A percentile compares a stretch with the other conserved stretches of the same genome.
Conservation (phyloP, 1,140 invertebrate species). For the Tribolium madens region DNA sequence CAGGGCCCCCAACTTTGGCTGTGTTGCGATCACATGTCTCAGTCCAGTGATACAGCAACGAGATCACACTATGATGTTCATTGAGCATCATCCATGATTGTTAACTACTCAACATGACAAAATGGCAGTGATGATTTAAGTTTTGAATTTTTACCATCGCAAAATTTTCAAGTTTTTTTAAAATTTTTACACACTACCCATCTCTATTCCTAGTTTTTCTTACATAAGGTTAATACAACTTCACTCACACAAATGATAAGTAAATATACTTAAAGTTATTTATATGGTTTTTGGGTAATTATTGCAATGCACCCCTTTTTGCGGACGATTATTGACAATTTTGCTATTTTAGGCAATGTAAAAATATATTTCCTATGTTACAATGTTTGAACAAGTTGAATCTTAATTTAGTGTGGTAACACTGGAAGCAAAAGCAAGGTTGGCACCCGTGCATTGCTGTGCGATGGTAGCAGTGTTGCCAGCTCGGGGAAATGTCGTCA, state of each 20-base stretch:
- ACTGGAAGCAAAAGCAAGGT: constrained; percentile 1
- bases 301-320: constrained; percentile 34
- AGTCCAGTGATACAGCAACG: no score
- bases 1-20: constrained; percentile 36
- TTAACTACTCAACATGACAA: constrained; percentile 47
- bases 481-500: no score
- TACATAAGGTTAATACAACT: constrained; percentile 5
- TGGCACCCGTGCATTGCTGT: neutral
- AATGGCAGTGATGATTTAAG: constrained; percentile 52
- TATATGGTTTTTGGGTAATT: constrained; percentile 19
- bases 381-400: constrained; percentile 19
- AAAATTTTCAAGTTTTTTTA: neutral
- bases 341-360: constrained; percentile 7
- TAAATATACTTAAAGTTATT: constrained; percentile 7
- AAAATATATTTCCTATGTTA: constrained; percentile 37
- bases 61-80: constrained; percentile 47
- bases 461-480: no score
- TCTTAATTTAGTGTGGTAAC: neutral
- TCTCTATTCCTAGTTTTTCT: neutral
- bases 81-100: constrained; percentile 51
- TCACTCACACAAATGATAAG: constrained; percentile 33
- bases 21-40: constrained; percentile 44
- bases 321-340: constrained; percentile 28
- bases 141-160: constrained; percentile 32
- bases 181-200: constrained; percentile 21